phyloP scores from a whole-genome alignment of 2,797 vertebrate genomes.

The Hippopotamyrus pictus region DNA sequence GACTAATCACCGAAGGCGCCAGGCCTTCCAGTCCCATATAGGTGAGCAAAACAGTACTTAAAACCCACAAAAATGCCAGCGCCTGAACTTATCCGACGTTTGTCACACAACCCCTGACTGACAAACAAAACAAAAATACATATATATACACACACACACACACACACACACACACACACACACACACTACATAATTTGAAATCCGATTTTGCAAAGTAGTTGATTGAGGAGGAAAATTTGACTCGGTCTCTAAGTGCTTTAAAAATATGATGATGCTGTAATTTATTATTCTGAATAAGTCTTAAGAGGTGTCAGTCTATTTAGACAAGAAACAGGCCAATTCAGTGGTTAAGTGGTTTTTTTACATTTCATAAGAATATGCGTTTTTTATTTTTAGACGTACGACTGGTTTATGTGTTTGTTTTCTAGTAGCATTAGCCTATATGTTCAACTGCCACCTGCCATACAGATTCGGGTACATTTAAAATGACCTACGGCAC shows the following conservation, averaged over 20 bases:
- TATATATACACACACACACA: background rate
- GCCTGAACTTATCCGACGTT: slow-evolving; percentile 48
- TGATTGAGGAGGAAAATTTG: background rate
- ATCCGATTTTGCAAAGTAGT: background rate
- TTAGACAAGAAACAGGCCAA: background rate
- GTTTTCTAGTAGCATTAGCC: background rate
- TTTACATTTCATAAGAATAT: background rate
- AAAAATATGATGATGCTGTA: background rate
- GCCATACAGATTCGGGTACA: background rate
- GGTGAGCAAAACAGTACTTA: slow-evolving; percentile 71
- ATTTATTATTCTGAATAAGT: background rate
- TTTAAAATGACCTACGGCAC: background rate
- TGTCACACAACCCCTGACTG: slow-evolving; percentile 38
- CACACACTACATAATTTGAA: background rate
- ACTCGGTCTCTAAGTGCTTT: background rate
- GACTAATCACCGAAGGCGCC: slow-evolving; percentile 55
- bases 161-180: too few relatives aligned
- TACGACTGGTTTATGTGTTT: background rate
- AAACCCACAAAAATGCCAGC: slow-evolving; percentile 59
- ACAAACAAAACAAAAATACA: background rate
- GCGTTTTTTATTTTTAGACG: background rate
- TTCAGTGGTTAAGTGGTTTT: background rate
- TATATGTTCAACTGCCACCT: background rate
- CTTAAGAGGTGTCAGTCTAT: background rate
- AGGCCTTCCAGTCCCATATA: slow-evolving; percentile 51